phyloP scores from a whole-genome alignment of 2,113 vertebrate genomes.

The Pterocles burchelli region DNA sequence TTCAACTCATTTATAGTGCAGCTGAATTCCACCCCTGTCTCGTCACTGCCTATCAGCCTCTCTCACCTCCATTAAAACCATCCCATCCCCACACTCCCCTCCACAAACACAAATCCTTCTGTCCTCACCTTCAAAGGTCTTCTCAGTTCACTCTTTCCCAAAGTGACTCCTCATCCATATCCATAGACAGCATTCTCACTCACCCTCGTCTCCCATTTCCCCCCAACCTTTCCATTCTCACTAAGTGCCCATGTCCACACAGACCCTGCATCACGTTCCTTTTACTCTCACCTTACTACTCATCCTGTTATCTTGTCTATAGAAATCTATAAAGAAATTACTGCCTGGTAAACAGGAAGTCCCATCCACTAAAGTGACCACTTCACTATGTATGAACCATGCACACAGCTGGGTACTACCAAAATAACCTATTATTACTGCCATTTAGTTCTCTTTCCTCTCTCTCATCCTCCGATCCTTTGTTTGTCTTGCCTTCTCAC shows the following conservation, averaged over 20 bases:
- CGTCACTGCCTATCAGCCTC: not conserved
- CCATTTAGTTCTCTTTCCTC: not conserved
- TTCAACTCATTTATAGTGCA: not conserved
- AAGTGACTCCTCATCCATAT: accelerated
- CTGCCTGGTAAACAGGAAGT: not conserved
- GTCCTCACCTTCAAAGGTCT: not conserved
- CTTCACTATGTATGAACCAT: not conserved
- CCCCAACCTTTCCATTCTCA: not conserved
- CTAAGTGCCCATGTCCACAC: not conserved
- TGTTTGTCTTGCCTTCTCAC: not conserved
- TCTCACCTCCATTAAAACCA: not conserved
- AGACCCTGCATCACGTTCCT: not conserved
- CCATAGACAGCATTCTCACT: not conserved
- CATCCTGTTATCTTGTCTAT: not conserved
- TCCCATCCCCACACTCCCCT: not conserved
- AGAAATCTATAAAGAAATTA: not conserved
- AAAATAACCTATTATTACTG: not conserved
- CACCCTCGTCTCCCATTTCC: not conserved
- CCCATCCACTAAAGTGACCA: not conserved
- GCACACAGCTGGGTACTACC: not conserved
- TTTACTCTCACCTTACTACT: not conserved
- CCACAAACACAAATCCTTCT: not conserved
- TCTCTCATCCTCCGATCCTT: not conserved
- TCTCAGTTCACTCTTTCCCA: not conserved
- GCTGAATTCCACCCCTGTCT: not conserved